phyloP scores from a whole-genome alignment of 1,140 invertebrate genomes.

The Aphelinus certus region DNA sequence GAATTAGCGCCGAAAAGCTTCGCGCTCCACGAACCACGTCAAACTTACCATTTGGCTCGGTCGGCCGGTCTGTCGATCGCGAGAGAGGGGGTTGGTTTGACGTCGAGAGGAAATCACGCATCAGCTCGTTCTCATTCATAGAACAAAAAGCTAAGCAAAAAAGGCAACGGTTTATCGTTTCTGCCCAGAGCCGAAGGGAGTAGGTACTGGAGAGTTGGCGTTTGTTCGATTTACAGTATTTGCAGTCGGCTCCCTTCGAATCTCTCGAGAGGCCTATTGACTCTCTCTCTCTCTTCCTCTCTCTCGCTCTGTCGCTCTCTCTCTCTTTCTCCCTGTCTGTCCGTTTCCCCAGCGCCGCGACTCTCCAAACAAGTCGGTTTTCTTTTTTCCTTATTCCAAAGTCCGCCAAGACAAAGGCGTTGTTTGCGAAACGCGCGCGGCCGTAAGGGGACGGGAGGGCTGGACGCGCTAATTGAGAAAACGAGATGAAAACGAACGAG shows the following conservation, averaged over 20 bases:
- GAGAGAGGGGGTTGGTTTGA: too few relatives aligned
- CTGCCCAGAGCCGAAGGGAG: background rate
- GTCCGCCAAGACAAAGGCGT: background rate
- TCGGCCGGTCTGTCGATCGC: too few relatives aligned
- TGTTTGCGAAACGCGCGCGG: too few relatives aligned
- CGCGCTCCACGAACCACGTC: too few relatives aligned
- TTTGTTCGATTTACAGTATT: conserved; percentile 36
- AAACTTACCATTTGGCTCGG: too few relatives aligned
- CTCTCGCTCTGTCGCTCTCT: conserved; percentile 4
- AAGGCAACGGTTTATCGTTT: too few relatives aligned
- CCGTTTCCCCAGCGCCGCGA: background rate
- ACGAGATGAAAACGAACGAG: conserved; percentile 21
- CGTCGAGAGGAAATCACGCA: too few relatives aligned
- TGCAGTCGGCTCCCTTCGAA: conserved; percentile 21
- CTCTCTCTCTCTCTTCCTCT: background rate
- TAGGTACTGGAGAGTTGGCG: conserved; percentile 1
- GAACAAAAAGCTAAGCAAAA: too few relatives aligned
- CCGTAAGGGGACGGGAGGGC: background rate
- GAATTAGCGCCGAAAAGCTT: too few relatives aligned
- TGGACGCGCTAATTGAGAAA: conserved; percentile 29
- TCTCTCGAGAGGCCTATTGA: conserved; percentile 36
- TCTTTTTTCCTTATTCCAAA: background rate
- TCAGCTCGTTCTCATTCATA: too few relatives aligned
- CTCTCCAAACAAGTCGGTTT: background rate
- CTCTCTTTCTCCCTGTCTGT: background rate